Conservation (phyloP, 2,797 vertebrate genomes). For the Gymnothorax javanicus region DNA sequence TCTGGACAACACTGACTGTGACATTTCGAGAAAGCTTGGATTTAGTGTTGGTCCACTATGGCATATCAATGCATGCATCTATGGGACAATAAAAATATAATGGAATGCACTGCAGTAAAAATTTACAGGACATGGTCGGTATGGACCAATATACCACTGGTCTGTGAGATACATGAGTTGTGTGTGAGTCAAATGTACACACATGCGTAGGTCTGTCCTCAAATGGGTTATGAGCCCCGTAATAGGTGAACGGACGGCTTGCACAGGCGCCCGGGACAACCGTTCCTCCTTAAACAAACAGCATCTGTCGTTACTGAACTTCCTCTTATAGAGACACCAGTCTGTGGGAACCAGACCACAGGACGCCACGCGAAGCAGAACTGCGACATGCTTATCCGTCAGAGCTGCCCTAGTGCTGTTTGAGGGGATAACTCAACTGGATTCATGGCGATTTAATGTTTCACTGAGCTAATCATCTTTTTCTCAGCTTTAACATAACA, state of each 20-base stretch:
- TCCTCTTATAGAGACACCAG: not conserved
- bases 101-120: not conserved
- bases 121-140: not conserved
- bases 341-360: not conserved
- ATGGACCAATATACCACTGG: not conserved
- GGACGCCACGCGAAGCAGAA: not conserved
- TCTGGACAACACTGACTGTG: not conserved
- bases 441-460: not conserved
- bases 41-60: not conserved
- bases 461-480: not conserved
- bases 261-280: not conserved
- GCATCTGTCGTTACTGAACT: not conserved
- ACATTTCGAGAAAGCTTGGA: not conserved
- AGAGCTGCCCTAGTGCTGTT: not conserved
- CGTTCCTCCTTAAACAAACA: conserved; percentile 6
- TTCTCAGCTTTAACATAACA: no score
- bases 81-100: not conserved
- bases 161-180: not conserved
- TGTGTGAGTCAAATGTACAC: not conserved
- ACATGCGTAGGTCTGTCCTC: not conserved
- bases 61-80: not conserved
- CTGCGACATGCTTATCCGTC: not conserved
- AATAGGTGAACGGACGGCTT: not conserved
- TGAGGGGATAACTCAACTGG: not conserved
- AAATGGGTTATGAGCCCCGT: not conserved